Evolutionary conservation across 2,888 invertebrate genomes (phyloP), one percentile per base, ranked within the genome.

Genomic region (Clitarchus hookeri): DNA sequence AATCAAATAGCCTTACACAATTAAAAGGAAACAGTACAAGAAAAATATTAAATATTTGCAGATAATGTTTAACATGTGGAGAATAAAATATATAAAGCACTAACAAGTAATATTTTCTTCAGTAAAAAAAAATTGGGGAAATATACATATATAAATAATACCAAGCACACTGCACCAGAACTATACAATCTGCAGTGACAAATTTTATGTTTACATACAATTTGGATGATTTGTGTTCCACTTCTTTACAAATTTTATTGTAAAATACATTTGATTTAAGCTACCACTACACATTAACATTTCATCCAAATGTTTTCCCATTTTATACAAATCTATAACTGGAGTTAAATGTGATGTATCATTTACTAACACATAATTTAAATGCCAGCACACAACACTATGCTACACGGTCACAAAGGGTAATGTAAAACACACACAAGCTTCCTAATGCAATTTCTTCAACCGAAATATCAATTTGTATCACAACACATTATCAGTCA

Each of bases 51-150:
- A 82, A 82, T 82, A 44, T 82, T 26, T 82, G 26, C 44, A 44
- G 27, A 82, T 82, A 82, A 82, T 36, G n/a, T 23, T 23, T 27
- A 44, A 82, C 27, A 44, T 6, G 19, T 36, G 27, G 82, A 27
- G 6, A 82, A 26, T 44, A 82, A 82, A 82, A 82, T 82, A 82
- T 26, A 44, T 82, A 82, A 82, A 82, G 44, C 82, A 82, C 0
- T 27, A 44, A 82, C 44, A 82, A 26, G 27, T 27, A 82, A 27
- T 23, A 27, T 6, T n/a, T 19, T 79, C 79, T 8, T 48, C 65
- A n/a, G n/a, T 65, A 65, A 65, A 65, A 65, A n/a, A 65, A n/a
- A 65, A 11, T 19, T 6, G 23, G 8, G 19, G 16, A 65, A 65
- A 65, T 65, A 23, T n/a, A 16, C 16, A 4, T 65, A 36, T 23